Conservation (phyloP, 2,888 invertebrate species). For the Lysandra coridon region DNA sequence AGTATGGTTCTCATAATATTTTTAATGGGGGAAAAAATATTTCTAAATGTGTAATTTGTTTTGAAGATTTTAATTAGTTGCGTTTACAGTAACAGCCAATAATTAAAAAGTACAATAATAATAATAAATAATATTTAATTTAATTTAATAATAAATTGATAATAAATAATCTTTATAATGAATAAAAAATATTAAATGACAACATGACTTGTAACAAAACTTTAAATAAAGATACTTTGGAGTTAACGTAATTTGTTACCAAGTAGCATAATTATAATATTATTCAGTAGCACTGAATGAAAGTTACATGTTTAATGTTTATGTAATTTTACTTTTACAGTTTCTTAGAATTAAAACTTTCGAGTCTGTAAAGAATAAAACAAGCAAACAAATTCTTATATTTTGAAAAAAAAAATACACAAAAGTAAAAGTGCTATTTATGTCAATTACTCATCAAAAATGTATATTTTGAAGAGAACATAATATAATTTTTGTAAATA, state of each 20-base stretch:
- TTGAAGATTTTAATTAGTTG: background rate
- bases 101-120: background rate
- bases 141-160: too few species aligned
- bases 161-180: background rate
- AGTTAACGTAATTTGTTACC: background rate
- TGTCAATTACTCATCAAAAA: background rate
- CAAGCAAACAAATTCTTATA: background rate
- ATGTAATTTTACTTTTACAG: slow-evolving; percentile 1
- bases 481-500: background rate
- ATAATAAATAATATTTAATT: too few species aligned
- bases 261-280: background rate
- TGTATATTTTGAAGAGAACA: background rate
- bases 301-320: background rate
- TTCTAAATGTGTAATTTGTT: background rate
- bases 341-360: background rate
- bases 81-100: background rate
- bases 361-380: background rate
- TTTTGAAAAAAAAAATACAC: background rate
- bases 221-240: background rate
- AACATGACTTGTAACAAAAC: background rate
- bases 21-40: background rate
- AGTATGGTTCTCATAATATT: background rate
- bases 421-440: background rate
- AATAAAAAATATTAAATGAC: background rate
- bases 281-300: background rate